A percentile compares a stretch with the other conserved stretches of the same genome.
Conservation (phyloP, 2,797 vertebrate species). For the Toxotes lorentzi region DNA sequence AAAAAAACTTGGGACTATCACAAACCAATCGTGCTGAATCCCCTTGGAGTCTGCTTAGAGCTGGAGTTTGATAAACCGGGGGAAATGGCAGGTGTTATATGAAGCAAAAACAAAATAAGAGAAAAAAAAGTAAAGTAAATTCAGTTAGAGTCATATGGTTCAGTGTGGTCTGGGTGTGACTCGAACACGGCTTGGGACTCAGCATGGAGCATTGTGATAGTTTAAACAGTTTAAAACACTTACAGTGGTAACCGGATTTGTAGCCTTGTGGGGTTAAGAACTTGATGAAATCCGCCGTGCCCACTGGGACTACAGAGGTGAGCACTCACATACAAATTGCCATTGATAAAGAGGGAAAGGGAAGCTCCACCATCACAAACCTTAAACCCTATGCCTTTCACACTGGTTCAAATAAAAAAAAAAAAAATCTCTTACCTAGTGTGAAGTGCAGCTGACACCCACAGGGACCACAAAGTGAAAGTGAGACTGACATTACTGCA, state of each 20-base stretch:
- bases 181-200: slow-evolving; percentile 51
- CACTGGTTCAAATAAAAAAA: slow-evolving; percentile 23
- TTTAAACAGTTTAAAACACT: slow-evolving; percentile 83
- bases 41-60: slow-evolving; percentile 52
- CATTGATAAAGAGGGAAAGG: slow-evolving; percentile 75
- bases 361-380: slow-evolving; percentile 62
- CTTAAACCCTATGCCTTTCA: slow-evolving; percentile 57
- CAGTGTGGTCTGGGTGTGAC: slow-evolving; percentile 54
- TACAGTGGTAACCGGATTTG: slow-evolving; percentile 84
- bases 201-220: slow-evolving; percentile 66
- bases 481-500: slow-evolving; percentile 6
- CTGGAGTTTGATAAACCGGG: slow-evolving; percentile 58
- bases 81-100: slow-evolving; percentile 79
- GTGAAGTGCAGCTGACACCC: slow-evolving; percentile 51
- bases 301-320: slow-evolving; percentile 75
- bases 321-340: slow-evolving; percentile 84
- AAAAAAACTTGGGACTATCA: slow-evolving; percentile 51
- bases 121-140: slow-evolving; percentile 59
- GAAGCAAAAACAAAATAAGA: slow-evolving; percentile 65
- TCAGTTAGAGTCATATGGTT: slow-evolving; percentile 67
- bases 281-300: slow-evolving; percentile 80
- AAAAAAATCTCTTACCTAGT: slow-evolving; percentile 47
- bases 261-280: slow-evolving; percentile 81
- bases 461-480: background rate
- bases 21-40: slow-evolving; percentile 63